Base-by-base conservation (phyloP, 2,797 vertebrate species). In the Phrynocephalus forsythii region DNA sequence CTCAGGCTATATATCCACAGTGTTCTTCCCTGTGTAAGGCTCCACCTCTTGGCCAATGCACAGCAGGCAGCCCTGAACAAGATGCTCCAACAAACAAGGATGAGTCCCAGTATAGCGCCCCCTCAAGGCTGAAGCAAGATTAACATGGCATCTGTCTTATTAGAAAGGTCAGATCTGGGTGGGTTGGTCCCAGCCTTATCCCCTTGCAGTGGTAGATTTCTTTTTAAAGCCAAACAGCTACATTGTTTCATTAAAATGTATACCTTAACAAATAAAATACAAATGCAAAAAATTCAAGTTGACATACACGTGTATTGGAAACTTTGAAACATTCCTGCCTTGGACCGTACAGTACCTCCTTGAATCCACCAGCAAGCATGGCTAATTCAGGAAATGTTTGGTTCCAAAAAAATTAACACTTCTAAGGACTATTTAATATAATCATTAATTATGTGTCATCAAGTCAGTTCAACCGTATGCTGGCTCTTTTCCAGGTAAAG, bases 11-110 rank as follows among this genome's bases (percentile, higher is more conserved):
- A 82, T 76, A 88, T 82, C 83, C 69, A 85, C 33, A 52, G 20
- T 44, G 63, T 85, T 84, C 87, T 84, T 76, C 71, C 84, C 83
- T 81, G 20, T 24, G 56, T 85, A 66, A 88, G 71, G 44, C 68
- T 88, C 87, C 87, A 88, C 60, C 77, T 84, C 56, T 84, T 88
- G 82, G 77, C 78, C 83, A 82, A 85, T 30, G 13, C 5, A 85
- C 78, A 44, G 24, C 71, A 68, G 33, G 78, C 71, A 69, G 78
- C 24, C 60, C 56, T 82, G 48, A 85, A 67, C 22, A 68, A 68
- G 69, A 28, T 38, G 50, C 26, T 85, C 56, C 13, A 60, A 52
- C 50, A 18, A 69, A n/a, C 13, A 48, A 16, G n/a, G 75, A 48
- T n/a, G 33, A 38, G 26, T n/a, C 20, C 8, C 75, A 52, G 56